A percentile compares a stretch with the other conserved stretches of the same genome.
These are phyloP conservation scores for Syndactyla subalaris DNA, from an alignment of 2,797 vertebrate genomes.

Conservation along the genomic window DNA sequence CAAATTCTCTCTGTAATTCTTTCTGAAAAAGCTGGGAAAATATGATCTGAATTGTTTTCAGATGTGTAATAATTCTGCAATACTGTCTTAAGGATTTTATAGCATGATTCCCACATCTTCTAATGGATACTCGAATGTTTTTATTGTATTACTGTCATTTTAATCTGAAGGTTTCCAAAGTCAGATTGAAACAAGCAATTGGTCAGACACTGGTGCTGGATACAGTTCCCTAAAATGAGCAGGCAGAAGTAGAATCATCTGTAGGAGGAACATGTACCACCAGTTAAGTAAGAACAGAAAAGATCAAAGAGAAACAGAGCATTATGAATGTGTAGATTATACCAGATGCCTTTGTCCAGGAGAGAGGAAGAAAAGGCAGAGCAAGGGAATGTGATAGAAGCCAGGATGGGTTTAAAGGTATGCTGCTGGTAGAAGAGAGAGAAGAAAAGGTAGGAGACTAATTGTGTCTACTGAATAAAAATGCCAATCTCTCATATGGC, in stretches of 20 bases:
- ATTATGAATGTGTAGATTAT: rapidly evolving
- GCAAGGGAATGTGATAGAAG: neutral
- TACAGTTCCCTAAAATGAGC: neutral
- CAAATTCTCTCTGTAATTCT: neutral
- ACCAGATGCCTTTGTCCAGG: neutral
- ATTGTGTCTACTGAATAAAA: neutral
- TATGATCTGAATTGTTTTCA: neutral
- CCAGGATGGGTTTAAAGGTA: neutral
- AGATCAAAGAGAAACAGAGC: neutral
- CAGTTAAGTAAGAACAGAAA: neutral
- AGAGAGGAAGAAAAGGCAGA: neutral
- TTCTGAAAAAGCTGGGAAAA: neutral
- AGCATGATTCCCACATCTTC: neutral
- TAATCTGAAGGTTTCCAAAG: neutral
- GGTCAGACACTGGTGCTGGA: neutral
- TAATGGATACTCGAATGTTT: neutral
- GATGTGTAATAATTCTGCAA: neutral
- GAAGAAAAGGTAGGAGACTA: neutral
- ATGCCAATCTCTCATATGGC: neutral
- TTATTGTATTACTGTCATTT: neutral
- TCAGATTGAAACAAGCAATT: neutral
- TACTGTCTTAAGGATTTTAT: neutral
- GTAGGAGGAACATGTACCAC: neutral
- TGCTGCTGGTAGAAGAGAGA: neutral
- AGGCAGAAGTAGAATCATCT: neutral